Conservation (phyloP, 2,797 vertebrate species). For the Myripristis murdjan region DNA sequence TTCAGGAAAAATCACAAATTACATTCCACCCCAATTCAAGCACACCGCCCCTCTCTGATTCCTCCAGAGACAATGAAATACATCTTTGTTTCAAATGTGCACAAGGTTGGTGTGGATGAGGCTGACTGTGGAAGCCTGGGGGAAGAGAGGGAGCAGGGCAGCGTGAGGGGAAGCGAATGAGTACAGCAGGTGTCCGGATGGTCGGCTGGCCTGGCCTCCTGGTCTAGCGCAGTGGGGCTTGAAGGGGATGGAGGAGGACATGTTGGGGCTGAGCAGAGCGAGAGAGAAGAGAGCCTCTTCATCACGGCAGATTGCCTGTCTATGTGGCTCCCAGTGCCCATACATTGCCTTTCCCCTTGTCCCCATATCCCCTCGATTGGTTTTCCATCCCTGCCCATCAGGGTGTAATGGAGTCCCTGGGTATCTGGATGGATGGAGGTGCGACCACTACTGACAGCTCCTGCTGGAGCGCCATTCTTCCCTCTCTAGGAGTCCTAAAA, state of each 20-base stretch:
- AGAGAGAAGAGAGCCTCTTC: conserved; percentile 73
- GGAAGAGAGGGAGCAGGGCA: background rate
- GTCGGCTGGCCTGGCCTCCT: conserved; percentile 48
- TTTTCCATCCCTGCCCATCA: conserved; percentile 80
- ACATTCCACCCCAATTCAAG: conserved; percentile 26
- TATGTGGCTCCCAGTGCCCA: conserved; percentile 57
- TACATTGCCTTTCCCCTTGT: conserved; percentile 64
- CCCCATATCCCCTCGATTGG: conserved; percentile 78
- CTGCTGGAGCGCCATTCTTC: conserved; percentile 56
- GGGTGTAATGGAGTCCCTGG: conserved; percentile 81
- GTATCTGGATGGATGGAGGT: conserved; percentile 79
- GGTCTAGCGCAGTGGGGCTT: conserved; percentile 72
- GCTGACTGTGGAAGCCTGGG: conserved; percentile 1
- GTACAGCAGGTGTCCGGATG: conserved; percentile 55
- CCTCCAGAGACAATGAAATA: conserved; percentile 24
- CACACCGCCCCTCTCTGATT: conserved; percentile 19
- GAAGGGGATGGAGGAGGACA: conserved; percentile 81
- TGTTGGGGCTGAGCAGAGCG: conserved; percentile 64
- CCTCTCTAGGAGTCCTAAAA: conserved; percentile 60
- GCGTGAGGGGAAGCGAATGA: conserved; percentile 6
- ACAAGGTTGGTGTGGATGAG: conserved; percentile 12
- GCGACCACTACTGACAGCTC: conserved; percentile 56
- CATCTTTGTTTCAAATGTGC: conserved; percentile 41
- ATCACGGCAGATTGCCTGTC: conserved; percentile 88
- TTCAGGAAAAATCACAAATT: conserved; percentile 39